Conservation (phyloP, 2,888 invertebrate genomes). For the Sisyra terminalis region DNA sequence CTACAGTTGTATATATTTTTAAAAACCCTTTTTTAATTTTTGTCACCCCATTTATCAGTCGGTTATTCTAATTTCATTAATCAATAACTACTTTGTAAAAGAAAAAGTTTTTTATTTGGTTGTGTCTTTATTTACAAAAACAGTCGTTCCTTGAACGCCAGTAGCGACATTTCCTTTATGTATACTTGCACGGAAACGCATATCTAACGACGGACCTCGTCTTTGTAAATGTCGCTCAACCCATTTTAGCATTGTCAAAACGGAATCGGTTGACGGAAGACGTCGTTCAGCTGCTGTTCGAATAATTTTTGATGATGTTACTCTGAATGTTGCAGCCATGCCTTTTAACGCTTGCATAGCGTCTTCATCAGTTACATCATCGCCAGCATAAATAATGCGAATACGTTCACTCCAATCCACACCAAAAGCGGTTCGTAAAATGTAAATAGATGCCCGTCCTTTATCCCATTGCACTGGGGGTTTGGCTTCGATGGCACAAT, state of each 20-base stretch:
- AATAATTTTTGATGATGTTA: constrained; percentile 68
- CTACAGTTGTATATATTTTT: too few species aligned
- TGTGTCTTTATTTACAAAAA: constrained; percentile 24
- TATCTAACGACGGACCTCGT: constrained; percentile 48
- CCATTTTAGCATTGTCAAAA: constrained; percentile 80
- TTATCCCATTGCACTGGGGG: constrained; percentile 89
- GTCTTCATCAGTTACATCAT: constrained; percentile 79
- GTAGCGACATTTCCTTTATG: constrained; percentile 39
- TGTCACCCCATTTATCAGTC: too few species aligned
- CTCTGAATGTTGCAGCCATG: constrained; percentile 85
- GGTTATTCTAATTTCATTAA: too few species aligned
- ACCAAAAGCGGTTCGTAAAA: constrained; percentile 75
- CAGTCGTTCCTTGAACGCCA: constrained; percentile 64
- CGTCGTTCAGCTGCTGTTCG: constrained; percentile 78
- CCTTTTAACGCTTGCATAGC: constrained; percentile 87
- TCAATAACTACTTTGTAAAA: too few species aligned
- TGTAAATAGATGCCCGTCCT: constrained; percentile 78
- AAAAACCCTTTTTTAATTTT: too few species aligned
- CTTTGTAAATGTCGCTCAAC: constrained; percentile 69
- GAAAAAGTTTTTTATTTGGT: too few species aligned
- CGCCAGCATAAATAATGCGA: constrained; percentile 77
- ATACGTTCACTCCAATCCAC: constrained; percentile 85
- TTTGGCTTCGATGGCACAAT: constrained; percentile 79
- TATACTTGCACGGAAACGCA: too few species aligned
- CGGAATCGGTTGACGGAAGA: constrained; percentile 76